Evolutionary conservation across 2,888 invertebrate species (phyloP), one percentile per base, ranked within the genome.

Genomic region (Tillus elongatus): DNA sequence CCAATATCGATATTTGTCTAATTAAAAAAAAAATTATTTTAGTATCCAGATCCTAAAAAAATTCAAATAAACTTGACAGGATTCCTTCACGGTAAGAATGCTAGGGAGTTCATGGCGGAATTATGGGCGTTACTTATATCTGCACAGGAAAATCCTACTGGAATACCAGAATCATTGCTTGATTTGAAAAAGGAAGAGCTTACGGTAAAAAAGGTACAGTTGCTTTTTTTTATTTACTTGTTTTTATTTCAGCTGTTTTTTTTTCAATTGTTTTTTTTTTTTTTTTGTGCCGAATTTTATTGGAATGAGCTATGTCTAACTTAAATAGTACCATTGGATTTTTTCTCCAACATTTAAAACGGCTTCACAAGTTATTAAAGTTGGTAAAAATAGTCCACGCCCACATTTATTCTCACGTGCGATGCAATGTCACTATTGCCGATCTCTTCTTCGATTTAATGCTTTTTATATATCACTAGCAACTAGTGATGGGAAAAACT

Each of bases 21-120:
- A 11, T 9, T 4, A 11, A 9, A 8, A 9, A 9, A 6, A 29
- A 29, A 6, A 37, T 57, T 63, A 69, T 73, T 70, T 63, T 72
- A 90, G 88, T 87, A 80, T 70, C 95, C 95, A 36, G 93, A 96
- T 71, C 93, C 95, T 33, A 89, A 92, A 68, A 90, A 93, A 69
- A 97, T 98, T 84, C 97, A 99, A 77, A 99, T 99, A 60, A 98
- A 98, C 70, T 73, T 99, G 67, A 99, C 98, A 30, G 98, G 98
- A 31, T 99, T 99, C 68, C 72, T 99, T 44, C 97, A 98, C 63
- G 95, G 95, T 8, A 91, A 92, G 66, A 93, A 96, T 68, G 95
- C 98, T 11, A 77, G 97, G 27, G 82, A 89, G 52, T 99, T 99
- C 67, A 93, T 97, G 88, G 87, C 87, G 2, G 97, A 98, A 66